Base-by-base conservation (phyloP, 2,888 invertebrate genomes). In the Agrilus biguttatus region DNA sequence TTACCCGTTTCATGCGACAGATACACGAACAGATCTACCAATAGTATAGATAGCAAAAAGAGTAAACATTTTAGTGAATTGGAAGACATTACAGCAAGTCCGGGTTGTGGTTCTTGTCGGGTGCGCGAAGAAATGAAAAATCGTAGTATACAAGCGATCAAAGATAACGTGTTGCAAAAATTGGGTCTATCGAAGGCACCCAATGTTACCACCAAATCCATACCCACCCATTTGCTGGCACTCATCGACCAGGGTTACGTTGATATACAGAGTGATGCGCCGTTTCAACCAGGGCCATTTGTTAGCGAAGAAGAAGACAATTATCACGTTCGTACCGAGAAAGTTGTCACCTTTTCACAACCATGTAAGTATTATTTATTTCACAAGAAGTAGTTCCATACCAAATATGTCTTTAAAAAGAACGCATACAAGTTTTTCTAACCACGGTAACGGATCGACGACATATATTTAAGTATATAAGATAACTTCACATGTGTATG, bases 261-360 rank as follows among this genome's bases (percentile, higher is more conserved):
- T 32, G 60, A 55, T 17, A 70, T 70, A 68, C 69, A 68, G 51
- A 63, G 63, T 41, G 71, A 71, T 51, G 62, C 69, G 49, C 67
- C 69, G 4, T 62, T 55, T 48, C 57, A 57, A 42, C 53, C 67
- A 62, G 61, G 71, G 62, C 61, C 67, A 62, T 63, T 67, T 64
- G 61, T 72, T 65, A 67, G 70, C 64, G 63, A 75, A 62, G 67
- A 79, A 63, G 71, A 75, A 49, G 80, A 80, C 57, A 78, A 80
- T 62, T 78, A 74, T 67, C 75, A 77, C 57, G 75, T 77, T 53
- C 74, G 74, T 57, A 78, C 80, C 47, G 75, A 80, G 61, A 76
- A 75, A 58, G 73, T 81, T 55, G 67, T 80, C 63, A 75, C 77
- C 52, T 82, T 82, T 68, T 78, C 78, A 57, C 80, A 66, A 51